Conservation (phyloP, 1,140 invertebrate genomes). For the Drosophila nannoptera region DNA sequence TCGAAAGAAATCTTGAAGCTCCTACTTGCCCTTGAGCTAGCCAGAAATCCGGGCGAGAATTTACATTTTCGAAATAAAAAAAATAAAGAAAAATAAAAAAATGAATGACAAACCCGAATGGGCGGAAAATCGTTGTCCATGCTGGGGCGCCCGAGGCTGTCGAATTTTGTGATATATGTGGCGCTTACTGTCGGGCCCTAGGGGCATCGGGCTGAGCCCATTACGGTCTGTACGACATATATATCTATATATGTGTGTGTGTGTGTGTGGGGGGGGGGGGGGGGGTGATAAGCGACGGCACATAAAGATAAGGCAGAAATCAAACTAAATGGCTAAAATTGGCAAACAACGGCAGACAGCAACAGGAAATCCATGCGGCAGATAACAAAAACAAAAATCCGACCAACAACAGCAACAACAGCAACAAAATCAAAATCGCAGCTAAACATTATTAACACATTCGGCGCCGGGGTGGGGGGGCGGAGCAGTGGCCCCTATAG, state of each 20-base stretch:
- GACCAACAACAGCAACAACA: constrained; percentile 16
- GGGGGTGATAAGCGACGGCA: constrained; percentile 61
- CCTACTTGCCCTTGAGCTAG: too few species aligned
- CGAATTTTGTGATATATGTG: constrained; percentile 34
- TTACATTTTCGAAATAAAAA: too few species aligned
- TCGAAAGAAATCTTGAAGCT: too few species aligned
- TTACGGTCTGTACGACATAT: constrained; percentile 53
- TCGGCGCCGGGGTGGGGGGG: too few species aligned
- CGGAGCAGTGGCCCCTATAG: constrained; percentile 43
- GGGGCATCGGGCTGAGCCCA: constrained; percentile 54
- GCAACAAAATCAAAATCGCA: constrained; percentile 63
- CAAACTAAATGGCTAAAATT: constrained; percentile 77
- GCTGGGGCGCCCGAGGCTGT: constrained; percentile 6
- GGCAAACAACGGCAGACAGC: constrained; percentile 57
- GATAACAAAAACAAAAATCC: constrained; percentile 44
- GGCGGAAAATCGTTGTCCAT: neutral
- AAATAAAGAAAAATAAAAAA: too few species aligned
- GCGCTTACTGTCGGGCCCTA: constrained; percentile 16
- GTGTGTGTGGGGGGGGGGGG: neutral
- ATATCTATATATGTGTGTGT: too few species aligned
- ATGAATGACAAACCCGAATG: neutral
- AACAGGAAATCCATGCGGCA: constrained; percentile 64
- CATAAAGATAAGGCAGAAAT: constrained; percentile 73
- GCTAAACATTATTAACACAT: constrained; percentile 74
- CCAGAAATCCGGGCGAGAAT: too few species aligned